Conservation (phyloP, 2,797 vertebrate genomes). For the Protonibea diacanthus region DNA sequence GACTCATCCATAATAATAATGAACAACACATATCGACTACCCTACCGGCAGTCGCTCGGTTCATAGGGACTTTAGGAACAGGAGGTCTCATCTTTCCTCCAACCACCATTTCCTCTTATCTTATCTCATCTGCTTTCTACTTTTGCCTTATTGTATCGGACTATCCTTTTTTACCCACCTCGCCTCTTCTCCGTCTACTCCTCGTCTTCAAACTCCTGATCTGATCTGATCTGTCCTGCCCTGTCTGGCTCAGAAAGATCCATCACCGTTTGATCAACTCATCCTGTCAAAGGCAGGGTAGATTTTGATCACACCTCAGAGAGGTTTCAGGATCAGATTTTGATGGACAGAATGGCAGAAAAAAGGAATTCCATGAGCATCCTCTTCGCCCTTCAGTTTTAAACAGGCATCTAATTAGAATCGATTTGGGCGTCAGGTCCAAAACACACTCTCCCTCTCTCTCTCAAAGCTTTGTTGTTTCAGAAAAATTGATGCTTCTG, state of each 20-base stretch:
- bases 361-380: not conserved
- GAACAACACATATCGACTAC: no score
- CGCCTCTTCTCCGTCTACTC: not conserved
- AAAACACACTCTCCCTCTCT: not conserved
- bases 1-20: no score
- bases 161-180: not conserved
- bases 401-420: not conserved
- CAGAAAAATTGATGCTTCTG: not conserved
- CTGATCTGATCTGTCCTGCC: not conserved
- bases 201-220: not conserved
- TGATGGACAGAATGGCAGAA: not conserved
- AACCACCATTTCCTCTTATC: no score
- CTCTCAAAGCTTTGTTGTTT: conserved; percentile 14
- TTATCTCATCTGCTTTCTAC: not conserved
- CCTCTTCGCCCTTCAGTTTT: not conserved
- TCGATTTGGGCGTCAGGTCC: not conserved
- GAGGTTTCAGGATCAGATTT: conserved; percentile 15
- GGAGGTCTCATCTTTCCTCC: not conserved
- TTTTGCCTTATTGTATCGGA: not conserved
- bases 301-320: not conserved
- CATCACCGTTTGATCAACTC: conserved; percentile 1
- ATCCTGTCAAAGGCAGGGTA: not conserved
- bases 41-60: no score
- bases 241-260: conserved; percentile 12
- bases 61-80: no score